A percentile compares a stretch with the other conserved stretches of the same genome.
Evolutionary conservation across 2,888 invertebrate genomes (phyloP).

Genomic region (Platycheirus albimanus): DNA sequence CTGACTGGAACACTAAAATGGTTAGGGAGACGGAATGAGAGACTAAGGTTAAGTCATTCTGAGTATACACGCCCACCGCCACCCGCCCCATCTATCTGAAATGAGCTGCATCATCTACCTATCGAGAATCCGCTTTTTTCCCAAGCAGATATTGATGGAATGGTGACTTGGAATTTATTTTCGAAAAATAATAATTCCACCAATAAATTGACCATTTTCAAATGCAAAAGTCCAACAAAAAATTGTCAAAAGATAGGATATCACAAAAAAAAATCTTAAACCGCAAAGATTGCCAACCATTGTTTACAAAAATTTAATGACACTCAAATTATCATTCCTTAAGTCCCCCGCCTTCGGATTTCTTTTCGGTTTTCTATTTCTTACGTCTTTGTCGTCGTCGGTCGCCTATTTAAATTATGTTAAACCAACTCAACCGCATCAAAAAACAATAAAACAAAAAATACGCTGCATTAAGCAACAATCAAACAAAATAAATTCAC

Average conservation of each 20-base stretch:
- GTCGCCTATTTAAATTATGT: slow-evolving; percentile 62
- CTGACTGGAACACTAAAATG: too few relatives aligned
- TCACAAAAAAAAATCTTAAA: slow-evolving; percentile 35
- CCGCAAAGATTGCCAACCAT: slow-evolving; percentile 48
- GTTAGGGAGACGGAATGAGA: too few relatives aligned
- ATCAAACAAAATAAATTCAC: slow-evolving; percentile 66
- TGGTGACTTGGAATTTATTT: too few relatives aligned
- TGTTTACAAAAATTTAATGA: slow-evolving; percentile 62
- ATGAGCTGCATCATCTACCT: too few relatives aligned
- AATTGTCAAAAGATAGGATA: slow-evolving; percentile 25
- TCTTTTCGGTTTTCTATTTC: slow-evolving; percentile 41
- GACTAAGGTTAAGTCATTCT: too few relatives aligned
- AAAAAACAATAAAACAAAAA: slow-evolving; percentile 47
- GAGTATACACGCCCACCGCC: too few relatives aligned
- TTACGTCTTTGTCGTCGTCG: slow-evolving; percentile 11
- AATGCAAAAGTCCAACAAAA: too few relatives aligned
- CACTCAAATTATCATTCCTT: slow-evolving; percentile 65
- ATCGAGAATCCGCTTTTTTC: too few relatives aligned
- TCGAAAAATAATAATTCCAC: too few relatives aligned
- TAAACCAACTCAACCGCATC: slow-evolving; percentile 65
- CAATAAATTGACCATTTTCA: too few relatives aligned
- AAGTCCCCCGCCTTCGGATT: slow-evolving; percentile 64
- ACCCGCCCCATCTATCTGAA: too few relatives aligned
- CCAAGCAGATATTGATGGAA: too few relatives aligned
- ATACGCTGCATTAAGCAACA: slow-evolving; percentile 70